A percentile compares a stretch with the other conserved stretches of the same genome.
phyloP scores from a whole-genome alignment of 2,797 vertebrate species.

The Antennarius maculatus region DNA sequence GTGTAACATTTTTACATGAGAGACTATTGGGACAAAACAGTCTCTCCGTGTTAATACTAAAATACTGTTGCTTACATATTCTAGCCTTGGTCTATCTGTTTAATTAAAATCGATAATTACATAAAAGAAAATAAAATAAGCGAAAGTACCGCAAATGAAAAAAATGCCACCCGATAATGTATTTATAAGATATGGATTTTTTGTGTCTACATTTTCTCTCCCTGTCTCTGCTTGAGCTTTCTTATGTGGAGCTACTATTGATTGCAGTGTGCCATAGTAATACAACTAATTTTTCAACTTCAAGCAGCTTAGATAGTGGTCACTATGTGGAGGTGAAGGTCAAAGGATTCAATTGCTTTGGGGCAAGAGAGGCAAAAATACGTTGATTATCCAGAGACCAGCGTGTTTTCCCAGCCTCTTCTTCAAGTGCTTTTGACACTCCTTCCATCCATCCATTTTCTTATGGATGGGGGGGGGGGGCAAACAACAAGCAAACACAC shows the following conservation, averaged over 20 bases:
- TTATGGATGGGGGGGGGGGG: too few species aligned
- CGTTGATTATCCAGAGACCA: constrained; percentile 64
- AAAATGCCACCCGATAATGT: constrained; percentile 74
- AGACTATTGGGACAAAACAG: constrained; percentile 27
- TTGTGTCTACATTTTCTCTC: constrained; percentile 50
- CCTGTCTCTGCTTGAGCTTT: constrained; percentile 50
- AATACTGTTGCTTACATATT: constrained; percentile 45
- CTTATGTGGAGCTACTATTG: constrained; percentile 75
- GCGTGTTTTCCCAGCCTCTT: constrained; percentile 47
- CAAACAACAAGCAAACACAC: too few species aligned
- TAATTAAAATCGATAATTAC: constrained; percentile 85
- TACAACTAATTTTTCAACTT: constrained; percentile 87
- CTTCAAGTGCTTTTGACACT: constrained; percentile 49
- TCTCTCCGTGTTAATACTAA: constrained; percentile 41
- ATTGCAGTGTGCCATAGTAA: constrained; percentile 80
- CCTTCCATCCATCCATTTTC: background rate
- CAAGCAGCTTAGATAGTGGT: constrained; percentile 72
- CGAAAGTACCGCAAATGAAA: constrained; percentile 63
- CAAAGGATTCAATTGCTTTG: constrained; percentile 64
- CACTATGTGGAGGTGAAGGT: constrained; percentile 64
- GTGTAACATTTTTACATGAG: constrained; percentile 11
- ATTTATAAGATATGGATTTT: constrained; percentile 87
- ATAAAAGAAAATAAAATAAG: constrained; percentile 62
- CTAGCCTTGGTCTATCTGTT: constrained; percentile 61
- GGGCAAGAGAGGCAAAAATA: constrained; percentile 58